phyloP scores from a whole-genome alignment of 2,797 vertebrate genomes.

The Basileuterus tristriatus region DNA sequence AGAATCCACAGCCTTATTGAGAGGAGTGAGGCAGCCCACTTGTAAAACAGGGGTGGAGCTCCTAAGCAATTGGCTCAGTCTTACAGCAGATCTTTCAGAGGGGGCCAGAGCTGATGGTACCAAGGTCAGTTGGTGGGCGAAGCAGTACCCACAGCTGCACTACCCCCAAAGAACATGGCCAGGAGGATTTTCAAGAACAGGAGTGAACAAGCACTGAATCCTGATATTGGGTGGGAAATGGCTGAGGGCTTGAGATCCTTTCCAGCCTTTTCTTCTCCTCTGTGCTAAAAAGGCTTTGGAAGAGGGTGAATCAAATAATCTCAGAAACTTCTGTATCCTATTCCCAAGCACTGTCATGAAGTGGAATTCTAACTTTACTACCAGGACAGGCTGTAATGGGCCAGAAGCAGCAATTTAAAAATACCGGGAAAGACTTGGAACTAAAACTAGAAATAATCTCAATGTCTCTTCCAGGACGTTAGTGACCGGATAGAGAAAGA shows the following conservation, averaged over 20 bases:
- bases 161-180: fast-evolving
- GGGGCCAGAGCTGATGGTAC: neutral
- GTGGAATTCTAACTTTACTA: neutral
- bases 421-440: neutral
- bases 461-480: conserved; percentile 83
- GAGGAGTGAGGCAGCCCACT: neutral
- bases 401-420: neutral
- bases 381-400: neutral
- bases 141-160: neutral
- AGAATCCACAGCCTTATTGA: neutral
- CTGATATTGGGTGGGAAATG: neutral
- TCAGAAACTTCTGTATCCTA: neutral
- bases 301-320: neutral
- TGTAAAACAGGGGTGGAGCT: neutral
- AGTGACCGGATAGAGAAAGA: conserved; percentile 98
- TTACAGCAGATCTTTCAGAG: neutral
- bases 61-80: neutral
- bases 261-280: neutral
- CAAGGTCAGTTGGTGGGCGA: neutral
- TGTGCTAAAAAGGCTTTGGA: neutral
- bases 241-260: neutral
- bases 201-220: neutral
- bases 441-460: neutral
- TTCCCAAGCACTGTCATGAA: too few species aligned
- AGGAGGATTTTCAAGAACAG: neutral